Percentiles rank a stretch among this genome's conserved stretches.
Conservation (phyloP, 2,888 invertebrate genomes). For the Xylocampa areola region DNA sequence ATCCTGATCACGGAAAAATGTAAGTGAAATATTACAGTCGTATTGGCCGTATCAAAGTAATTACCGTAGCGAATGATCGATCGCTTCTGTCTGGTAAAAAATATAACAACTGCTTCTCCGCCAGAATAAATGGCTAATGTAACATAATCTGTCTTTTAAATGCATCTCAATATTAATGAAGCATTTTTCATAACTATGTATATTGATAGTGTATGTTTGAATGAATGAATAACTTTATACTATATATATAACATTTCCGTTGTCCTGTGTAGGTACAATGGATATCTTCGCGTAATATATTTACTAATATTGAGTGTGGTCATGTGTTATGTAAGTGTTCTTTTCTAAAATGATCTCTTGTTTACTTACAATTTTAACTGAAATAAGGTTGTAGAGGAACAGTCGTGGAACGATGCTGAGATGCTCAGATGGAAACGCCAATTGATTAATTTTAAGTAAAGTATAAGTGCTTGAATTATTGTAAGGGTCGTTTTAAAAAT, state of each 20-base stretch:
- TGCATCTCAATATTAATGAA: conserved; percentile 64
- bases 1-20: conserved; percentile 32
- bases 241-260: conserved; percentile 68
- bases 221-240: conserved; percentile 75
- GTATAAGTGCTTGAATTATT: conserved; percentile 83
- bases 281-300: conserved; percentile 71
- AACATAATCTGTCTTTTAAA: conserved; percentile 56
- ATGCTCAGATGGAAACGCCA: conserved; percentile 86
- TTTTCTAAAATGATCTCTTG: conserved; percentile 82
- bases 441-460: conserved; percentile 81
- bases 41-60: conserved; percentile 31
- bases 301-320: conserved; percentile 81
- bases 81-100: conserved; percentile 40
- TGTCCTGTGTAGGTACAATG: conserved; percentile 73
- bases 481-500: conserved; percentile 79
- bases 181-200: conserved; percentile 64
- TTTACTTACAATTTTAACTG: conserved; percentile 88
- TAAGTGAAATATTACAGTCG: conserved; percentile 30
- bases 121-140: conserved; percentile 23
- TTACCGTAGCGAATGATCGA: conserved; percentile 30
- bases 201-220: conserved; percentile 75
- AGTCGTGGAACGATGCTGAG: conserved; percentile 65
- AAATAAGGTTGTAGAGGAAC: conserved; percentile 74
- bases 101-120: conserved; percentile 8
- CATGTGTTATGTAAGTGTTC: conserved; percentile 73